These are phyloP conservation scores for Trissolcus basalis DNA, from an alignment of 1,140 invertebrate genomes.

Conservation along the genomic window DNA sequence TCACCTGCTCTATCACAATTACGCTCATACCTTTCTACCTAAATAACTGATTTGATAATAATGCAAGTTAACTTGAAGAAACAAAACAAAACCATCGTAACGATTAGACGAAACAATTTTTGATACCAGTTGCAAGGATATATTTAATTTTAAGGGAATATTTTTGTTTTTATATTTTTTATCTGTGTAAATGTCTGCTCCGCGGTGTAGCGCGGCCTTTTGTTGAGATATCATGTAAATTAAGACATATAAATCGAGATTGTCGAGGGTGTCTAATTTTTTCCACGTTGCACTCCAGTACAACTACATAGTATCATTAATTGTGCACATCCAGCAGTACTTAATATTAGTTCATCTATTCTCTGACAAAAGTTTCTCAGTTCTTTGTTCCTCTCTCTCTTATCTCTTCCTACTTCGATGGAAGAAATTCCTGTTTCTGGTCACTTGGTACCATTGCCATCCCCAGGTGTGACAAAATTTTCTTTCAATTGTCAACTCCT, in stretches of 20 bases:
- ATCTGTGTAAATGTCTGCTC: slow-evolving; percentile 74
- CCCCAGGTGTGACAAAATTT: no score
- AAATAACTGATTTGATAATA: slow-evolving; percentile 1
- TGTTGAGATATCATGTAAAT: slow-evolving; percentile 75
- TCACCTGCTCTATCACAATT: not conserved
- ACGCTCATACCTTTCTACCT: slow-evolving; percentile 2
- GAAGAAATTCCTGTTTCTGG: not conserved
- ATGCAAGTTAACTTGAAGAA: slow-evolving; percentile 2
- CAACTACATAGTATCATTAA: slow-evolving; percentile 69
- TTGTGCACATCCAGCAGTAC: slow-evolving; percentile 68
- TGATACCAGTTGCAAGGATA: slow-evolving; percentile 67
- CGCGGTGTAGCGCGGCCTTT: slow-evolving; percentile 67
- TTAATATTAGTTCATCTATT: slow-evolving; percentile 62
- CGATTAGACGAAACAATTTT: slow-evolving; percentile 52
- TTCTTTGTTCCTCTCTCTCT: slow-evolving; percentile 14
- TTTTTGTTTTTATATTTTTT: slow-evolving; percentile 74
- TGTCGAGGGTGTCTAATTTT: slow-evolving; percentile 43
- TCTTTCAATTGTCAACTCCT: not conserved
- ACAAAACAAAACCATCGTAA: slow-evolving; percentile 23
- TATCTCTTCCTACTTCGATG: slow-evolving; percentile 7
- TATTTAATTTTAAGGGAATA: slow-evolving; percentile 40
- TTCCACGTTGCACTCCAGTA: slow-evolving; percentile 70
- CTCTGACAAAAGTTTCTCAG: not conserved
- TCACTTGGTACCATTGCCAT: no score
- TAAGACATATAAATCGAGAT: slow-evolving; percentile 62